Evolutionary conservation across 2,113 vertebrate genomes (phyloP), one percentile per base, ranked within the genome.

Genomic region (Psettodes erumei): DNA sequence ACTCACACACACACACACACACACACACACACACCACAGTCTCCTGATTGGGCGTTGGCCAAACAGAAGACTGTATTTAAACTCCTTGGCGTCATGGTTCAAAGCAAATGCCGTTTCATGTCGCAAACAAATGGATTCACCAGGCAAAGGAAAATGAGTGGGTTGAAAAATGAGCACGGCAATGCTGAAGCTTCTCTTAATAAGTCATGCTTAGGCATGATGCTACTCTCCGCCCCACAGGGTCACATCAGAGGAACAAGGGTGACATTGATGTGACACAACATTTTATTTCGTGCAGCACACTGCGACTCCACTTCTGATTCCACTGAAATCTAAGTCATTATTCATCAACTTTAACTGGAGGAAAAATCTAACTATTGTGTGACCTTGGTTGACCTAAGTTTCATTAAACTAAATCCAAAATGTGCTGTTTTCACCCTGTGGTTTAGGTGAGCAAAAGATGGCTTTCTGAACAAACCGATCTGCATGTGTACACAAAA

Each of bases 81-180:
- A 69, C 40, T 83, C 53, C 50, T 48, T 27, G 11, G 59, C 69
- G 79, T 77, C 30, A 71, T 10, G 56, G 71, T 83, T 85, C 79
- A 86, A 86, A 89, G 86, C 15, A 11, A 61, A 83, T 66, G 82
- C 63, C 35, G 43, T 66, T 83, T 77, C 45, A 77, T 58, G 66
- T 79, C 63, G 23, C 70, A 83, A 85, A 88, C 62, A 51, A 81
- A 56, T 19, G 11, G 50, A 62, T 81, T 78, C 19, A 45, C 81
- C 81, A 81, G 66, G 77, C 70, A 12, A 21, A 38, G 42, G 65
- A 28, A 63, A 77, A 66, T 0, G 53, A 81, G 66, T 79, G 83
- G 79, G 67, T 63, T 60, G 65, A 75, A 54, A 83, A 78, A 77
- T 9, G 72, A 84, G 72, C 55, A 16, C 12, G 19, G 65, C 59